A percentile compares a stretch with the other conserved stretches of the same genome.
These are phyloP conservation scores for Gallirallus australis DNA, from an alignment of 2,797 vertebrate genomes.

Conservation along the genomic window DNA sequence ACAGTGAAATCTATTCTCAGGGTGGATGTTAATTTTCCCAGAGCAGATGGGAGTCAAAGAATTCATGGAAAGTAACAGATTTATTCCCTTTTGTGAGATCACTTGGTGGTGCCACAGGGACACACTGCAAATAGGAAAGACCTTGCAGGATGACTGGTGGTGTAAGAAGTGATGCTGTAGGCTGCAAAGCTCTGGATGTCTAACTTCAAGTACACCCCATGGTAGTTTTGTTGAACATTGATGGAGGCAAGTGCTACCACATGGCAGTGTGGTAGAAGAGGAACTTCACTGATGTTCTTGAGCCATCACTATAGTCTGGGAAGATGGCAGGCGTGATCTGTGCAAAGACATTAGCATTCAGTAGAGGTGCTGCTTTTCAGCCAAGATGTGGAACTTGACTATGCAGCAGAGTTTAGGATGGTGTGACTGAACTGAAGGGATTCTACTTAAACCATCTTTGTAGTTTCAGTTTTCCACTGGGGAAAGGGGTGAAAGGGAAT, in stretches of 20 bases:
- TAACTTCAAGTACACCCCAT: not conserved
- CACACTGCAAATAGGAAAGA: not conserved
- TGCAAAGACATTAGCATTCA: not conserved
- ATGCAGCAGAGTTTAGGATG: rapidly evolving
- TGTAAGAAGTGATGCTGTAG: not conserved
- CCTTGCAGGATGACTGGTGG: not conserved
- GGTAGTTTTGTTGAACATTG: too few relatives aligned
- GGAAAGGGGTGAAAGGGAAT: not conserved
- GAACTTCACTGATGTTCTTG: not conserved
- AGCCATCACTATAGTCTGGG: not conserved
- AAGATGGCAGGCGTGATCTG: not conserved
- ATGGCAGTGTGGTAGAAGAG: not conserved
- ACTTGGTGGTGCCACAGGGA: not conserved
- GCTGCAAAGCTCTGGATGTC: not conserved
- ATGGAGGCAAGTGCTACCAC: too few relatives aligned
- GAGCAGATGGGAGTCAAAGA: not conserved
- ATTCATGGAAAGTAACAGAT: not conserved
- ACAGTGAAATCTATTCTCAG: not conserved
- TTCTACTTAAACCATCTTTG: not conserved
- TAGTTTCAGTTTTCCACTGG: not conserved
- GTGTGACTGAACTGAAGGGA: not conserved
- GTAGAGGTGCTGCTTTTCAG: not conserved
- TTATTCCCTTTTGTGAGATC: not conserved
- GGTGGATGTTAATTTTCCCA: not conserved
- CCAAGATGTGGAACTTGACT: not conserved